phyloP scores from a whole-genome alignment of 2,797 vertebrate genomes.

The Anomalospiza imberbis region DNA sequence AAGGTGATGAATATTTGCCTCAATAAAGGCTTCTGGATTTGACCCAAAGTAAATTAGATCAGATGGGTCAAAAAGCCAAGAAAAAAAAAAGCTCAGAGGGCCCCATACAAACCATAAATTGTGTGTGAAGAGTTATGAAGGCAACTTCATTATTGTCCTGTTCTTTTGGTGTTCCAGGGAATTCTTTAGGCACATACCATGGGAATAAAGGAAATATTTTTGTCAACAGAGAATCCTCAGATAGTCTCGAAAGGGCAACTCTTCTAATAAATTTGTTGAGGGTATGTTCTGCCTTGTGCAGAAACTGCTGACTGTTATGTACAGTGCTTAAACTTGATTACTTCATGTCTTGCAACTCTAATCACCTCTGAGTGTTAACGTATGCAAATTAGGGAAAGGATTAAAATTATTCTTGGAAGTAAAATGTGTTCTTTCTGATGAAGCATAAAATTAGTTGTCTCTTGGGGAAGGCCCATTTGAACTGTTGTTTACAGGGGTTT shows the following conservation, averaged over 20 bases:
- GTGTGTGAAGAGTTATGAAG: neutral
- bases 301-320: neutral
- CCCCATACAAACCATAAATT: neutral
- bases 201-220: neutral
- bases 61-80: neutral
- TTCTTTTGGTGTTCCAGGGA: neutral
- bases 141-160: neutral
- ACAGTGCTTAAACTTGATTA: constrained; percentile 10
- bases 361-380: constrained; percentile 27
- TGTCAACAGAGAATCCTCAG: neutral
- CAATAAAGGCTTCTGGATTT: neutral
- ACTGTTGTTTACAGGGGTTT: neutral
- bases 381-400: constrained; percentile 7
- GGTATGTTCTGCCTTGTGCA: neutral
- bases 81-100: neutral
- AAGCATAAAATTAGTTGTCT: constrained; percentile 37
- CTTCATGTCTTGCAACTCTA: constrained; percentile 11
- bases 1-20: neutral
- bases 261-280: neutral
- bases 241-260: neutral
- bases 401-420: constrained; percentile 29
- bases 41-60: neutral
- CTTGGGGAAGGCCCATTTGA: neutral
- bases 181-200: neutral
- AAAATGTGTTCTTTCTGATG: constrained; percentile 33